Evolutionary conservation across 1,140 invertebrate genomes (phyloP).

Genomic region (Drosophila aff.): DNA sequence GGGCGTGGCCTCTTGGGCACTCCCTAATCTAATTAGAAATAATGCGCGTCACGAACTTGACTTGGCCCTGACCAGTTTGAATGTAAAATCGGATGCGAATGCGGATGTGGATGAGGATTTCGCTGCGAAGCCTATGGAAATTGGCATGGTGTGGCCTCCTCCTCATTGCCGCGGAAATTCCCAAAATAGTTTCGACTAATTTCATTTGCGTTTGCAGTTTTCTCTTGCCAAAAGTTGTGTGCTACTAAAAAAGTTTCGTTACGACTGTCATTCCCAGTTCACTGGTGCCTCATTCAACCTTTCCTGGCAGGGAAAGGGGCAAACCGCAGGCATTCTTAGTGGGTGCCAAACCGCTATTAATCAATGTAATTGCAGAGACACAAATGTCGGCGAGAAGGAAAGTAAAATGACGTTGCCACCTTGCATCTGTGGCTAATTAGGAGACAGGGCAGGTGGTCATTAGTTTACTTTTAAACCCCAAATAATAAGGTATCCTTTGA

Average conservation of each 20-base stretch:
- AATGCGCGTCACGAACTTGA: conserved; percentile 80
- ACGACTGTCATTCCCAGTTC: conserved; percentile 41
- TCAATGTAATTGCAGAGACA: conserved; percentile 71
- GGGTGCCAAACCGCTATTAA: conserved; percentile 71
- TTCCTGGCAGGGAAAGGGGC: neutral
- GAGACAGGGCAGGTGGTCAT: conserved; percentile 20
- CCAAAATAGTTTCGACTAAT: conserved; percentile 79
- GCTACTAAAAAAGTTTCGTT: conserved; percentile 50
- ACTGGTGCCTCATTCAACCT: conserved; percentile 6
- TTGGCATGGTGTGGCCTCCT: neutral
- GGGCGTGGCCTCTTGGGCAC: conserved; percentile 24
- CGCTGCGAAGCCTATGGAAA: conserved; percentile 34
- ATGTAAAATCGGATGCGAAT: conserved; percentile 23
- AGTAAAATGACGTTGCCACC: conserved; percentile 1
- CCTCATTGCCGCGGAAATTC: conserved; percentile 39
- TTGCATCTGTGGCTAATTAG: conserved; percentile 29
- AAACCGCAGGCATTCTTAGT: conserved; percentile 54
- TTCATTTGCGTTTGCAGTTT: conserved; percentile 80
- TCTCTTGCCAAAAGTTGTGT: conserved; percentile 53
- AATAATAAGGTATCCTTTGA: neutral
- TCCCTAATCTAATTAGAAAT: conserved; percentile 79
- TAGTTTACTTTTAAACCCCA: neutral
- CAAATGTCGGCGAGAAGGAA: conserved; percentile 37
- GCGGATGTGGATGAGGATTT: neutral
- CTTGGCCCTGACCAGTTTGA: conserved; percentile 39